Base-by-base conservation (phyloP, 2,797 vertebrate species). In the Peromyscus eremicus region DNA sequence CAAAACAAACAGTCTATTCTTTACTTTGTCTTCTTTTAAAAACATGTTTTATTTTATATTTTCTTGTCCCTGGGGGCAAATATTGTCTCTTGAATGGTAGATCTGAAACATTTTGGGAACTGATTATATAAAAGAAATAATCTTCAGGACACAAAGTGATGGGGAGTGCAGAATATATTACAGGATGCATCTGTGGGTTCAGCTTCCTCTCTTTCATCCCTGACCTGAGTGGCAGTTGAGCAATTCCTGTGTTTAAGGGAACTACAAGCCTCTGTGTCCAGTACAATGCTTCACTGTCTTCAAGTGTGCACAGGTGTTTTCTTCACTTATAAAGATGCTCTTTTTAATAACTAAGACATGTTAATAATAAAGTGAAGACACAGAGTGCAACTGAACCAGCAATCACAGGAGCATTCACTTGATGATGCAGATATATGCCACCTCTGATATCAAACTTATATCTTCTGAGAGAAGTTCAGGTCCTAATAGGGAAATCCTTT, bases 251-350 rank as follows among this genome's bases (percentile, higher is more conserved):
- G 43, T 91, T 94, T 92, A 90, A 95, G 64, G 60, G 66, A 95
- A 95, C 91, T 94, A 40, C 81, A 76, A 83, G 91, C 71, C 86
- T 93, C 97, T 94, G 79, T 96, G 76, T 55, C 57, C 29, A 92
- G 49, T 32, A 98, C 96, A 98, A 96, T 96, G 93, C 88, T 92
- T 94, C 55, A 89, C 68, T 97, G 95, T 97, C 52, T 94, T 83
- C 86, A 89, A 92, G 66, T n/a, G 16, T 43, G 77, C 89, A 87
- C 95, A 97, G 94, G 94, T 97, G 96, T 93, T 95, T 94, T 94
- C 82, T 66, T 91, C 79, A 91, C 75, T 94, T 82, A 94, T 84
- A 76, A 94, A 92, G 62, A 76, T 94, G 57, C 9, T 88, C 43
- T 66, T 79, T 32, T 94, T 97, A 96, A 94, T 94, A 95, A 97